Evolutionary conservation across 2,888 invertebrate species (phyloP).

Genomic region (Caenorhabditis sp.): DNA sequence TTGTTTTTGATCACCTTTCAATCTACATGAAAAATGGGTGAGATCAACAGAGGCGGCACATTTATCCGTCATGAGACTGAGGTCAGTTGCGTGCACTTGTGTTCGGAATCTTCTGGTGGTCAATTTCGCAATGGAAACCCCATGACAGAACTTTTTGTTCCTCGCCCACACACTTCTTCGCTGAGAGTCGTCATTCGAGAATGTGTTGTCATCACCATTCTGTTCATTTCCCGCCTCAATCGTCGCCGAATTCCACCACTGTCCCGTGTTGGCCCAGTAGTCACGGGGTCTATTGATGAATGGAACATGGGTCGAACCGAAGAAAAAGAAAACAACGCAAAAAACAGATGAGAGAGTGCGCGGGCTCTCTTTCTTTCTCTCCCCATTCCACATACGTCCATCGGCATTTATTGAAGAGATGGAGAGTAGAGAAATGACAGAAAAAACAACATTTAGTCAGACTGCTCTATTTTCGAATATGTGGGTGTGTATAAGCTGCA

Average conservation of each 20-base stretch:
- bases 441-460: conserved; percentile 8
- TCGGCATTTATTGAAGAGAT: conserved; percentile 9
- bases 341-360: conserved; percentile 14
- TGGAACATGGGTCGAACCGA: conserved; percentile 19
- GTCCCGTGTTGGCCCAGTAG: conserved; percentile 8
- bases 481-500: neutral
- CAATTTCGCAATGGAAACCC: too few species aligned
- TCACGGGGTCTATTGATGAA: conserved; percentile 37
- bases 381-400: neutral
- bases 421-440: neutral
- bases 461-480: conserved; percentile 25
- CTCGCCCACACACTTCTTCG: neutral
- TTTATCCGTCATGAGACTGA: too few species aligned
- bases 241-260: conserved; percentile 8
- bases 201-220: conserved; percentile 21
- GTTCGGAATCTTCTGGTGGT: too few species aligned
- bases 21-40: too few species aligned
- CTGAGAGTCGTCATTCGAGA: conserved; percentile 36
- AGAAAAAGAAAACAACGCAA: conserved; percentile 11
- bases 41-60: too few species aligned
- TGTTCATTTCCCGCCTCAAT: conserved; percentile 5
- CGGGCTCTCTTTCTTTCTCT: neutral
- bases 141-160: too few species aligned
- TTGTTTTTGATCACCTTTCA: conserved; percentile 29
- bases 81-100: too few species aligned